A percentile compares a stretch with the other conserved stretches of the same genome.
These are phyloP conservation scores for Rutilus rutilus DNA, from an alignment of 2,113 vertebrate genomes.

Conservation along the genomic window DNA sequence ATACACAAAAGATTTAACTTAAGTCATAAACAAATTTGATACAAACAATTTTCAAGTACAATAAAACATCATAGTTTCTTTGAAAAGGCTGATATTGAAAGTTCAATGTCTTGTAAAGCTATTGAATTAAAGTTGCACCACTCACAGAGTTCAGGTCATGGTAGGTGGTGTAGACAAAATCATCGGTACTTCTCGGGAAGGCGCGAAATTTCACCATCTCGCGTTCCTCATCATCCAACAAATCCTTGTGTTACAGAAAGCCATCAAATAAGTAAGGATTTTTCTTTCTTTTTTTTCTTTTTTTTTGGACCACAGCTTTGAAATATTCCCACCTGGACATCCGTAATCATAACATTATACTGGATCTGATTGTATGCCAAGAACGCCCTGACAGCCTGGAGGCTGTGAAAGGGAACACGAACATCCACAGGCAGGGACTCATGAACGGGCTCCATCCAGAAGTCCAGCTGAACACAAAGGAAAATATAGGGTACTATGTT, in stretches of 20 bases:
- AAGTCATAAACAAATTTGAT: not conserved
- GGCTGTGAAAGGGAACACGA: slow-evolving; percentile 75
- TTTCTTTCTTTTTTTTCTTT: slow-evolving; percentile 11
- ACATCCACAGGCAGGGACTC: slow-evolving; percentile 75
- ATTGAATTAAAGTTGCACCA: not conserved
- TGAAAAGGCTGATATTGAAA: not conserved
- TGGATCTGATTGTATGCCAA: slow-evolving; percentile 75
- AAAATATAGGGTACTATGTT: not conserved
- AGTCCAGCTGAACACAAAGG: slow-evolving; percentile 77
- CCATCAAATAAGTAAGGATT: not conserved
- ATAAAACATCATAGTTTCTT: not conserved
- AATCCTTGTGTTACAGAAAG: slow-evolving; percentile 12
- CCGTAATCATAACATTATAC: slow-evolving; percentile 83
- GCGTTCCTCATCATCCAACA: slow-evolving; percentile 80
- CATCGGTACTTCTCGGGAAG: slow-evolving; percentile 69
- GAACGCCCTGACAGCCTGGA: slow-evolving; percentile 76
- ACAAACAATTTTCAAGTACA: not conserved
- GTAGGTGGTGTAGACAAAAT: slow-evolving; percentile 81
- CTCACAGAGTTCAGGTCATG: slow-evolving; percentile 83
- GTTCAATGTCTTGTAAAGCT: not conserved
- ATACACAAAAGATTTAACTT: not conserved
- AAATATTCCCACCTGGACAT: slow-evolving; percentile 82
- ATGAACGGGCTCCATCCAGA: slow-evolving; percentile 78
- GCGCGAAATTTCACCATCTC: slow-evolving; percentile 71
- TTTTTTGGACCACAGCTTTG: not conserved